These are phyloP conservation scores for Bostrychus sinensis DNA, from an alignment of 2,113 vertebrate species.

Conservation along the genomic window DNA sequence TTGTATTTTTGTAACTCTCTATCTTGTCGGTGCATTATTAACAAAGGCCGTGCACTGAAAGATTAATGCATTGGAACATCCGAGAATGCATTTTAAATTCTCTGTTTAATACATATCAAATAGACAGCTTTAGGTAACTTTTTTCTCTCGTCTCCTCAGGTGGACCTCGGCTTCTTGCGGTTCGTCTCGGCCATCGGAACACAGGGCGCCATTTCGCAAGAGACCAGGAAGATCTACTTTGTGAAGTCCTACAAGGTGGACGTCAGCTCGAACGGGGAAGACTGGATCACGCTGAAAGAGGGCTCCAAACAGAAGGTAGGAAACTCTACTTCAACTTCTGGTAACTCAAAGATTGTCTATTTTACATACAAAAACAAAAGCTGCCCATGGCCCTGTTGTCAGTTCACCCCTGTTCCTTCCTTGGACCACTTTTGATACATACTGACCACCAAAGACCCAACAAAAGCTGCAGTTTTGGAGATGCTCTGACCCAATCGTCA, in stretches of 20 bases:
- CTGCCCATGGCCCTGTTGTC: too few relatives aligned
- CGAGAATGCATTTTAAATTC: background rate
- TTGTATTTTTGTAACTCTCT: slow-evolving; percentile 47
- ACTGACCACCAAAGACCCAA: too few relatives aligned
- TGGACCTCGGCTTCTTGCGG: slow-evolving; percentile 92
- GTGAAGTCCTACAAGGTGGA: slow-evolving; percentile 93
- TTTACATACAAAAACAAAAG: too few relatives aligned
- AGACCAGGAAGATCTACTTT: slow-evolving; percentile 90
- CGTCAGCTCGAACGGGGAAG: slow-evolving; percentile 95
- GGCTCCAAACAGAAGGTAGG: slow-evolving; percentile 90
- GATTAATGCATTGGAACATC: slow-evolving; percentile 28
- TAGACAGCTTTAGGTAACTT: background rate
- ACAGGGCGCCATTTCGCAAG: slow-evolving; percentile 95
- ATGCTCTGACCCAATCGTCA: too few relatives aligned
- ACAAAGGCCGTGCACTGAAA: slow-evolving; percentile 23
- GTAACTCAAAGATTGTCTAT: background rate
- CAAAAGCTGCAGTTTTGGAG: too few relatives aligned
- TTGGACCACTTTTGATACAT: too few relatives aligned
- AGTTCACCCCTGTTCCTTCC: too few relatives aligned
- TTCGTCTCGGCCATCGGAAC: slow-evolving; percentile 93
- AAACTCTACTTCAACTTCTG: background rate
- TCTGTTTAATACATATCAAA: background rate
- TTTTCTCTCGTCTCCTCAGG: slow-evolving; percentile 73
- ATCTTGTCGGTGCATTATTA: slow-evolving; percentile 46
- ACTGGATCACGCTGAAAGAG: slow-evolving; percentile 97